Evolutionary conservation across 1,140 invertebrate genomes (phyloP), one percentile per base, ranked within the genome.

Genomic region (Proales similis): DNA sequence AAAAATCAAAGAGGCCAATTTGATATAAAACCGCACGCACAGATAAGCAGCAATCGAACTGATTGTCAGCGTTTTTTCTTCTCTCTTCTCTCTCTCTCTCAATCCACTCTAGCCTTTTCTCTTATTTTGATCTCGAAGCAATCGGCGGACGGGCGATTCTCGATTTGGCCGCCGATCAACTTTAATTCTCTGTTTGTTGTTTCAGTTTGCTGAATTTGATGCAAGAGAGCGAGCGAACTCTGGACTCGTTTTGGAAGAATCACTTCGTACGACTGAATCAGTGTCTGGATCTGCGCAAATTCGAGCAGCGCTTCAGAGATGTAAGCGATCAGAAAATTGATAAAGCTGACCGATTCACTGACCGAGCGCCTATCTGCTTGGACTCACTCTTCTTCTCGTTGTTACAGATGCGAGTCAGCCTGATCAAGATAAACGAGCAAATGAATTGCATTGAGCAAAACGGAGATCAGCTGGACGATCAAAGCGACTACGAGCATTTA

Each of bases 181-280:
- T 36, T 36, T 14, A 48, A 17, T 42, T 61, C 26, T 67, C 66
- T 66, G 14, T 51, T 30, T 49, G 57, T 45, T 57, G 38, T 63
- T 57, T 9, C 60, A 88, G 88, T 74, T 81, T 94, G 72, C 78
- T 96, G 39, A 84, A 90, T 27, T 90, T 95, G 78, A 78, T 96
- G 67, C 90, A 93, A 73, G 90, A 96, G 79, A 94, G 90, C 57
- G 87, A 92, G 75, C 82, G 82, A 67, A 86, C 86, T 48, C 94
- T 96, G 76, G 88, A 92, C 71, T 82, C 86, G 65, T 94, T 92
- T 77, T 95, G 90, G 90, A 81, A 82, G 17, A 83, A 86, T 68
- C 90, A 95, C 78, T 86, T 87, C 68, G 82, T 82, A 43, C 84
- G 87, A 71, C 78, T 95, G 67, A 84, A 85, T 65, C 86, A 91